Conservation (phyloP, 2,113 vertebrate genomes). For the Ginglymostoma cirratum region DNA sequence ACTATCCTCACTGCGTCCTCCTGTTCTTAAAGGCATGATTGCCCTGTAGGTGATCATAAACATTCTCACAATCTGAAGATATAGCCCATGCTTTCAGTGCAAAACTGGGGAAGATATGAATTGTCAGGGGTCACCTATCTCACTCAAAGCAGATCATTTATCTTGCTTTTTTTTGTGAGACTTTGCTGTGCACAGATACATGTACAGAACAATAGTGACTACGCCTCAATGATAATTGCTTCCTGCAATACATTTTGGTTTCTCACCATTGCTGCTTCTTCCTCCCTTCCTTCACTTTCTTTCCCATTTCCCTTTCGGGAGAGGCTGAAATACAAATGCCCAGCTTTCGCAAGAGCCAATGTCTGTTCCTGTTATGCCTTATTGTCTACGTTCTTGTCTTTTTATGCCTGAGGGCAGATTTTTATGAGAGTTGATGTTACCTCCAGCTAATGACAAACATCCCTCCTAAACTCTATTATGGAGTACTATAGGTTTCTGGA, state of each 20-base stretch:
- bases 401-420: background rate
- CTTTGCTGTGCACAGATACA: background rate
- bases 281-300: background rate
- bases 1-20: too few relatives aligned
- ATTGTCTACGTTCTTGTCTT: background rate
- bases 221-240: background rate
- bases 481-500: background rate
- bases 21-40: background rate
- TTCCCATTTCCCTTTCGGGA: background rate
- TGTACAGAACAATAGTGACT: background rate
- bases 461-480: background rate
- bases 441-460: background rate
- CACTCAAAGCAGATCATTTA: background rate
- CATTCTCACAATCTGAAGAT: background rate
- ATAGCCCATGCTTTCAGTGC: background rate
- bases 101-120: background rate
- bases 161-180: background rate
- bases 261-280: background rate
- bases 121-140: background rate
- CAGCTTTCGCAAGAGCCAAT: background rate
- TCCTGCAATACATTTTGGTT: background rate
- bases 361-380: background rate
- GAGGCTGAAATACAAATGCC: background rate
- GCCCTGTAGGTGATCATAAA: background rate
- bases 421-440: background rate